phyloP scores from a whole-genome alignment of 2,888 invertebrate genomes.

The Tachina fera region DNA sequence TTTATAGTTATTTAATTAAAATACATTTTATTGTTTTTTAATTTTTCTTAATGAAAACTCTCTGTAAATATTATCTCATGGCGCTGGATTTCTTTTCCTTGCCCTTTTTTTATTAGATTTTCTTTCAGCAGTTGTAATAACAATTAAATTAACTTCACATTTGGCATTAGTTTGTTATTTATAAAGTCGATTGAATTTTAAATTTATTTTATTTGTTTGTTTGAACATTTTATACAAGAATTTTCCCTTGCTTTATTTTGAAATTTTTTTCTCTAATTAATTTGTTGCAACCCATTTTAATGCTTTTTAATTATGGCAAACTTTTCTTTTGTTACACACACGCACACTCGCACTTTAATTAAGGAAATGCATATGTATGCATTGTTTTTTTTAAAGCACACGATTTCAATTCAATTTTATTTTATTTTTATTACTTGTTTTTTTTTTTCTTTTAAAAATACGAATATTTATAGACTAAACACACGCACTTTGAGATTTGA shows the following conservation, averaged over 20 bases:
- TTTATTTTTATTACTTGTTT: constrained; percentile 2
- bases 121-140: constrained; percentile 12
- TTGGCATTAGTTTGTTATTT: constrained; percentile 20
- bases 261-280: constrained; percentile 35
- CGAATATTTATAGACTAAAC: constrained; percentile 65
- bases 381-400: constrained; percentile 57
- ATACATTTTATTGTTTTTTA: neutral
- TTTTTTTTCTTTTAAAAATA: constrained; percentile 19
- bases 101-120: neutral
- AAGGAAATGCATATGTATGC: constrained; percentile 40
- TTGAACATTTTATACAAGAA: constrained; percentile 3
- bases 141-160: constrained; percentile 5
- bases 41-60: neutral
- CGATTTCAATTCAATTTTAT: constrained; percentile 40
- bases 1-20: neutral
- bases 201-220: neutral
- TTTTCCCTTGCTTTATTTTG: constrained; percentile 3
- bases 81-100: neutral
- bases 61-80: neutral
- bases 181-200: constrained; percentile 51
- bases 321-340: constrained; percentile 38
- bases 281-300: constrained; percentile 47
- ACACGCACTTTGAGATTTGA: constrained; percentile 58
- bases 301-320: constrained; percentile 43
- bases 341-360: constrained; percentile 6